Evolutionary conservation across 2,113 vertebrate species (phyloP).

Genomic region (Phylloscopus trochilus): DNA sequence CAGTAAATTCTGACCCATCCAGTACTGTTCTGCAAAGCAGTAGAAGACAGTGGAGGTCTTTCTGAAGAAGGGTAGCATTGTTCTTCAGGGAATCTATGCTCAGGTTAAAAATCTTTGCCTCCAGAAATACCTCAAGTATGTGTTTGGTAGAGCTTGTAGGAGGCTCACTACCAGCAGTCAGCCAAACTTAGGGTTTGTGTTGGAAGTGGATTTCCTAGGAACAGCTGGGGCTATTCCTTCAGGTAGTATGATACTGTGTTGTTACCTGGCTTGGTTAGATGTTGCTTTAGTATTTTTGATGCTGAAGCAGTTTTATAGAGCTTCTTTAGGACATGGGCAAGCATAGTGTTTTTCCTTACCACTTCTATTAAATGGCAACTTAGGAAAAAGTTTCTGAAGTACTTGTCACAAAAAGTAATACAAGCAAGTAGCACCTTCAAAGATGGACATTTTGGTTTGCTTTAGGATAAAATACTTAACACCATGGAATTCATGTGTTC

Average conservation of each 20-base stretch:
- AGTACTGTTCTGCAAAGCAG: not conserved
- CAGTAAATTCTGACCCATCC: not conserved
- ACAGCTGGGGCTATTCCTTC: not conserved
- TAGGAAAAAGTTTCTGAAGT: not conserved
- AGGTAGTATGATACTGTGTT: not conserved
- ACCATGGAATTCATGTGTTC: not conserved
- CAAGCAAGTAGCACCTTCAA: not conserved
- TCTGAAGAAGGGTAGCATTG: not conserved
- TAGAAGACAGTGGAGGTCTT: not conserved
- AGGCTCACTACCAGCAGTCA: not conserved
- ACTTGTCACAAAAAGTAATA: not conserved
- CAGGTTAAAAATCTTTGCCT: not conserved
- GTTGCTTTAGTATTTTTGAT: not conserved
- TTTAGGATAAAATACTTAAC: not conserved
- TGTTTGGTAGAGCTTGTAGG: not conserved
- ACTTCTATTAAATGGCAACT: not conserved
- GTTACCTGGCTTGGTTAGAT: not conserved
- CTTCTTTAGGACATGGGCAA: not conserved
- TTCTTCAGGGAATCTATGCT: not conserved
- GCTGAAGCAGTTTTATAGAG: not conserved
- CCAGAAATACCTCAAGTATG: not conserved
- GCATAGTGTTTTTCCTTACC: not conserved
- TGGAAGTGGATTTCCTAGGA: constrained; percentile 14
- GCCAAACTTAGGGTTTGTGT: not conserved
- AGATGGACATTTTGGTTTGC: not conserved